Evolutionary conservation across 2,113 vertebrate genomes (phyloP).

Genomic region (Pollachius pollachius): DNA sequence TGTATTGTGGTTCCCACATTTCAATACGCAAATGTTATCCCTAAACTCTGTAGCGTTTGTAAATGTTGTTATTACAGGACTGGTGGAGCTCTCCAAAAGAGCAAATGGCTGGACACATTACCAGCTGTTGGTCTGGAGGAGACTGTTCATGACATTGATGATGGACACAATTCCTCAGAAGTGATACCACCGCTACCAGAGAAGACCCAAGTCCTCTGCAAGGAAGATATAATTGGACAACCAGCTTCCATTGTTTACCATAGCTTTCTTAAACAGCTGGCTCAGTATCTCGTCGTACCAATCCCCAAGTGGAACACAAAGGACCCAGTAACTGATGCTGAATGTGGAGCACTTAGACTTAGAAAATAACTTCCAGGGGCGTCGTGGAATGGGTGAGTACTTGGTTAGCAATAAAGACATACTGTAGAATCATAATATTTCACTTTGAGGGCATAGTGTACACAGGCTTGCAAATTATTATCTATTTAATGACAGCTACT

Average conservation of each 20-base stretch:
- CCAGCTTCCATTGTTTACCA: background rate
- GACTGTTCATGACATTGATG: background rate
- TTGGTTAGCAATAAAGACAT: background rate
- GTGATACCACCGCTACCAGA: background rate
- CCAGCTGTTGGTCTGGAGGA: background rate
- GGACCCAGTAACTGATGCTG: background rate
- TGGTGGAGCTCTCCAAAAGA: background rate
- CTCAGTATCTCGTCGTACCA: background rate
- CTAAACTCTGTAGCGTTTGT: background rate
- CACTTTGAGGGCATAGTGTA: no score
- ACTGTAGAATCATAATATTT: no score
- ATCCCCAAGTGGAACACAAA: background rate
- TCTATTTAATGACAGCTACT: no score
- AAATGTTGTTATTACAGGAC: background rate
- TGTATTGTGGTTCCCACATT: no score
- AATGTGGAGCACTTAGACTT: background rate
- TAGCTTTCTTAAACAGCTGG: background rate
- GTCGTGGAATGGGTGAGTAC: background rate
- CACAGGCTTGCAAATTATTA: no score
- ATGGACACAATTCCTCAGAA: background rate
- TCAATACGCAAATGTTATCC: no score
- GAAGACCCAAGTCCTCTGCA: background rate
- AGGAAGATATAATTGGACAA: background rate
- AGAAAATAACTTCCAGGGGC: background rate
- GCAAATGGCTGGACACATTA: background rate